These are phyloP conservation scores for Eonycteris spelaea DNA, from an alignment of 2,113 vertebrate genomes.

Conservation along the genomic window DNA sequence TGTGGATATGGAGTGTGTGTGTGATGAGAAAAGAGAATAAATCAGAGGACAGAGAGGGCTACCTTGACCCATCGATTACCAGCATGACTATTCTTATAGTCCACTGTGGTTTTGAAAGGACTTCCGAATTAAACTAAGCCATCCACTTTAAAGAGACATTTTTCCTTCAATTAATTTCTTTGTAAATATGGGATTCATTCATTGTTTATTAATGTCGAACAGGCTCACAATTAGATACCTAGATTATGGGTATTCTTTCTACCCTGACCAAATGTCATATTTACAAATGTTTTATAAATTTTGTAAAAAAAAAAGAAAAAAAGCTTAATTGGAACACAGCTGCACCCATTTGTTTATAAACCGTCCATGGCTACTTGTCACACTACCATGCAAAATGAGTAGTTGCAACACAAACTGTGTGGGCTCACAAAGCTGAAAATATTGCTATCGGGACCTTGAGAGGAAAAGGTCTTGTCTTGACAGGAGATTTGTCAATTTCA, in stretches of 20 bases:
- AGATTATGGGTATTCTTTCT: not conserved
- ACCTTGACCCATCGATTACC: not conserved
- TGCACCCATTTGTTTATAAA: not conserved
- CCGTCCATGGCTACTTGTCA: not conserved
- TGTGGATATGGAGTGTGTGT: not conserved
- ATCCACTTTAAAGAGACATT: not conserved
- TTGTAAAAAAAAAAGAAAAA: not conserved
- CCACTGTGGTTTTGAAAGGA: not conserved
- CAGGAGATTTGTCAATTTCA: not conserved
- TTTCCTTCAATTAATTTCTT: not conserved
- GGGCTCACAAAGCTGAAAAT: not conserved
- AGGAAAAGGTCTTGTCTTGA: not conserved
- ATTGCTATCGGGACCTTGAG: not conserved
- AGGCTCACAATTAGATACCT: not conserved
- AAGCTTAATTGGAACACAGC: not conserved
- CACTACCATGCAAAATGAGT: not conserved
- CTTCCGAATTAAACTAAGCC: not conserved
- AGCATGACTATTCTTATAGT: not conserved
- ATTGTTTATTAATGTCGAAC: not conserved
- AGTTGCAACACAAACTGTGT: not conserved
- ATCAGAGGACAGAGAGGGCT: not conserved
- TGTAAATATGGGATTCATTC: not conserved
- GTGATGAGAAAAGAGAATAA: not conserved
- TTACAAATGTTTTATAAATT: not conserved
- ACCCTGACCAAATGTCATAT: not conserved